Evolutionary conservation across 1,140 invertebrate genomes (phyloP), one percentile per base, ranked within the genome.

Genomic region (Aplysia californica): DNA sequence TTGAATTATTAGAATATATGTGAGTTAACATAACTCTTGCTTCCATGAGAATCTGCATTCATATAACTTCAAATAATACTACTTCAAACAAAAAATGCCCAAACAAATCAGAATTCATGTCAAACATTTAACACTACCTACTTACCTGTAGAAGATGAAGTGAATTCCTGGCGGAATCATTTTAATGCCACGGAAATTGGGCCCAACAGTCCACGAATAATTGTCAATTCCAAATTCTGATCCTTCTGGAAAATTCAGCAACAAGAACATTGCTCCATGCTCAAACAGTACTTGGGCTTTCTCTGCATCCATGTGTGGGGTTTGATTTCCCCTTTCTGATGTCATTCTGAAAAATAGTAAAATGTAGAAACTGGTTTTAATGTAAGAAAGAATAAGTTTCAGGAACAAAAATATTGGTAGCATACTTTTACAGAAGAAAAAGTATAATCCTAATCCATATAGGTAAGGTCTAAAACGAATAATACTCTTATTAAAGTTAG

Each of bases 131-230:
- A n/a, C n/a, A n/a, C n/a, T n/a, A n/a, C n/a, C n/a, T n/a, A 26
- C 20, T 82, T 86, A 92, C 92, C 96, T 97, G 87, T 95, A 98
- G 90, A 96, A 96, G 10, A 99, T 91, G 87, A 95, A 99, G 91
- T 99, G 98, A 72, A 98, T 89, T 26, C 98, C 98, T 21, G 96
- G 96, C 1, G 98, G 98, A 79, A 99, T 99, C 97, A 99, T 98
- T 93, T 99, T 99, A 44, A 99, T 92, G 21, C 98, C 98, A 78
- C 94, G 93, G 89, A 99, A 99, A 87, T 95, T 95, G 77, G 95
- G 93, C 4, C 94, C 96, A n/a, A 95, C 95, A 79, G 93, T 95
- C 95, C 97, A 99, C 15, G 94, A 94, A 89, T 96, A 95, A 87
- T 98, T 93, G 90, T 99, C 98, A 81, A 99, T 96, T n/a, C 98